phyloP scores from a whole-genome alignment of 2,888 invertebrate species.

The Drosophila borealis region DNA sequence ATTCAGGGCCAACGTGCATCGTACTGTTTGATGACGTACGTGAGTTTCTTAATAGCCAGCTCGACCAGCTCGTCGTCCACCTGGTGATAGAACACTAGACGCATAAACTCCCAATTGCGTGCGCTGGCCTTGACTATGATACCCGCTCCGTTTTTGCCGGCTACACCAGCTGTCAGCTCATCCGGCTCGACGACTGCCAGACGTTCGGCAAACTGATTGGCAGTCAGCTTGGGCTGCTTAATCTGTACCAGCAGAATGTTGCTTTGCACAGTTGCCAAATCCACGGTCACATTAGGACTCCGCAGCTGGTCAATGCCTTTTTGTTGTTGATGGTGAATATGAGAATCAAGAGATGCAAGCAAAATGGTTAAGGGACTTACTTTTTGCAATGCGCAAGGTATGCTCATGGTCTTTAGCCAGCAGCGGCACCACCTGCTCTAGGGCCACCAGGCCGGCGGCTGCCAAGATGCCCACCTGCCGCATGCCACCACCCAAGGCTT shows the following conservation, averaged over 20 bases:
- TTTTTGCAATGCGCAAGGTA: constrained; percentile 88
- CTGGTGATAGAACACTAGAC: constrained; percentile 90
- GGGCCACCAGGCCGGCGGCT: constrained; percentile 93
- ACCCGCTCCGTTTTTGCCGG: constrained; percentile 81
- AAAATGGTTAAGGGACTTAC: constrained; percentile 83
- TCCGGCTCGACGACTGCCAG: constrained; percentile 85
- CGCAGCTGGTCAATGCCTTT: constrained; percentile 87
- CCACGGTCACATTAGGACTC: constrained; percentile 88
- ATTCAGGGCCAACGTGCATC: constrained; percentile 80
- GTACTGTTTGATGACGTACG: constrained; percentile 88
- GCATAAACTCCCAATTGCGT: constrained; percentile 87
- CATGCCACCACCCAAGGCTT: constrained; percentile 97
- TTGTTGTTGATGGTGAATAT: not conserved
- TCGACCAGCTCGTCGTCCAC: constrained; percentile 89
- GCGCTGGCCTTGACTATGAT: constrained; percentile 87
- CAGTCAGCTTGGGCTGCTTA: constrained; percentile 86
- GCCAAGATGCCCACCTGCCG: constrained; percentile 96
- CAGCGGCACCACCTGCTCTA: constrained; percentile 91
- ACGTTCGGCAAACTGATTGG: constrained; percentile 86
- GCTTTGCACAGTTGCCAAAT: constrained; percentile 88
- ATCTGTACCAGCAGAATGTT: constrained; percentile 91
- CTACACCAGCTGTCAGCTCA: constrained; percentile 86
- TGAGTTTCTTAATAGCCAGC: constrained; percentile 90
- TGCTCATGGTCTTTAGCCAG: constrained; percentile 91
- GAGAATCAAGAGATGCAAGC: not conserved